Conservation (phyloP, 2,888 invertebrate species). For the Holacanthella duospinosa region DNA sequence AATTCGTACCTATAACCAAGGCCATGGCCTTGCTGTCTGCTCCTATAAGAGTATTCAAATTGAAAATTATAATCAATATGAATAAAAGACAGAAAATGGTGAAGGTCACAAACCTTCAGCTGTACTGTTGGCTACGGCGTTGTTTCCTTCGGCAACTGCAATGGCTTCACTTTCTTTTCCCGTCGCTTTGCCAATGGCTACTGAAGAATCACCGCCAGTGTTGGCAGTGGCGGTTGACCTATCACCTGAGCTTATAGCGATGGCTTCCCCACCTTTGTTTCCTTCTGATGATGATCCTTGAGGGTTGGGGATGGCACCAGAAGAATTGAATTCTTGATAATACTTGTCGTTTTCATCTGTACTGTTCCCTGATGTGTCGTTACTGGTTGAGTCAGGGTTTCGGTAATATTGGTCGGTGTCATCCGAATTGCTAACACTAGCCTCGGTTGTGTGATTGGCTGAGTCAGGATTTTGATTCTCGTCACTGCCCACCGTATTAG, state of each 20-base stretch:
- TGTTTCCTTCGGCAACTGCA: not conserved
- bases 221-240: not conserved
- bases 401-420: too few relatives aligned
- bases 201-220: not conserved
- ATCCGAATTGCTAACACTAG: too few relatives aligned
- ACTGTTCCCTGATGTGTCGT: too few relatives aligned
- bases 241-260: not conserved
- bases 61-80: too few relatives aligned
- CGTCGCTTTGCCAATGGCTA: not conserved
- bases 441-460: too few relatives aligned
- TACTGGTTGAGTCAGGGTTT: too few relatives aligned
- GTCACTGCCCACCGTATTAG: too few relatives aligned
- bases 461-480: too few relatives aligned
- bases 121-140: not conserved
- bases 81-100: not conserved
- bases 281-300: too few relatives aligned
- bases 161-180: not conserved
- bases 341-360: too few relatives aligned
- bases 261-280: not conserved
- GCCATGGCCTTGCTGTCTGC: not conserved
- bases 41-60: not conserved
- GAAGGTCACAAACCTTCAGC: not conserved
- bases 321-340: too few relatives aligned
- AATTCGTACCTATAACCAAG: not conserved
- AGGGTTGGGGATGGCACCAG: too few relatives aligned